These are phyloP conservation scores for Osmoderma eremita DNA, from an alignment of 2,888 invertebrate genomes.

Conservation along the genomic window DNA sequence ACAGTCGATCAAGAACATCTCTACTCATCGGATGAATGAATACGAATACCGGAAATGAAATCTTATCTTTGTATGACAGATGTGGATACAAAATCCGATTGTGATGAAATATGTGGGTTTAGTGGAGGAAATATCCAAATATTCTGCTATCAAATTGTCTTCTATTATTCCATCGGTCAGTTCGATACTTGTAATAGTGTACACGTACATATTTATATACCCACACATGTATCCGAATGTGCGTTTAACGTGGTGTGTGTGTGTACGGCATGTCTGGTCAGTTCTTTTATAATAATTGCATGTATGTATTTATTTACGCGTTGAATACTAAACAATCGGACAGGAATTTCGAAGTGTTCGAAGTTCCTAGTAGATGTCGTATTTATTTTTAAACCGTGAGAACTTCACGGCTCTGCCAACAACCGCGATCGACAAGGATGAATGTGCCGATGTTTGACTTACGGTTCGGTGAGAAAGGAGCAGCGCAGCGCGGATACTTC, in stretches of 20 bases:
- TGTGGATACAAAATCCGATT: too few species aligned
- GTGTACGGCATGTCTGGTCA: conserved; percentile 38
- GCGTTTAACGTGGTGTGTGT: conserved; percentile 7
- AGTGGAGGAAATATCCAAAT: too few species aligned
- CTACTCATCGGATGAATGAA: not conserved
- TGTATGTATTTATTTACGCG: conserved; percentile 39
- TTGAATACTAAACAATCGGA: conserved; percentile 43
- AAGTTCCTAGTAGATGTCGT: conserved; percentile 44
- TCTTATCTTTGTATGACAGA: too few species aligned
- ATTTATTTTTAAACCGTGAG: conserved; percentile 45
- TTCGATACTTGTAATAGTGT: too few species aligned
- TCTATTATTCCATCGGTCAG: too few species aligned
- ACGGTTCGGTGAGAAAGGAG: conserved; percentile 23
- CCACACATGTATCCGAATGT: conserved; percentile 1
- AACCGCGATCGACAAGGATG: conserved; percentile 25
- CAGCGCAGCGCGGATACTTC: not conserved
- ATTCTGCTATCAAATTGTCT: too few species aligned
- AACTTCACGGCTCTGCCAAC: conserved; percentile 45
- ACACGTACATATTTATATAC: too few species aligned
- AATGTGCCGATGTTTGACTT: conserved; percentile 21
- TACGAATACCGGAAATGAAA: too few species aligned
- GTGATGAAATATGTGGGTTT: too few species aligned
- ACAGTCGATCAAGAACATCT: conserved; percentile 8
- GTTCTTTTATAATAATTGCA: conserved; percentile 45
- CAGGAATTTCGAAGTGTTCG: conserved; percentile 41